phyloP scores from a whole-genome alignment of 92 coral and sea anemone species.

The Bergia puertoricense region DNA sequence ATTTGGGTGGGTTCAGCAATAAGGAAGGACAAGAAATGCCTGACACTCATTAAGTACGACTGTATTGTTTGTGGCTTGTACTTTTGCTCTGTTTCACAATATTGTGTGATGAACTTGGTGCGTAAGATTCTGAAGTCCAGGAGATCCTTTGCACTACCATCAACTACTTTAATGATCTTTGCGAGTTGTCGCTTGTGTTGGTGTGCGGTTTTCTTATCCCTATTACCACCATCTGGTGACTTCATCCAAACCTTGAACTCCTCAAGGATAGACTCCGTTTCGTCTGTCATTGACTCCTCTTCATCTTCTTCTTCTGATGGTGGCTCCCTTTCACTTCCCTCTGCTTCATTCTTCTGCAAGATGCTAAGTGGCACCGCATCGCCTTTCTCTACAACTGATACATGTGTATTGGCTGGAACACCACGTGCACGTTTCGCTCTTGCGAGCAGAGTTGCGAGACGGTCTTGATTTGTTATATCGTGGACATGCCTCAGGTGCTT shows the following conservation, averaged over 20 bases:
- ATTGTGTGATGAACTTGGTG: constrained; percentile 22
- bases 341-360: constrained; percentile 1
- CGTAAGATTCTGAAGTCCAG: constrained; percentile 12
- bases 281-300: background rate
- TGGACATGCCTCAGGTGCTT: constrained; percentile 26
- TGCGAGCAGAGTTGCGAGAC: constrained; percentile 12
- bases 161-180: background rate
- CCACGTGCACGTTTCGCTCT: constrained; percentile 18
- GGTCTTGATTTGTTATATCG: constrained; percentile 1
- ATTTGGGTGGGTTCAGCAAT: no score
- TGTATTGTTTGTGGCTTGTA: background rate
- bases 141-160: constrained; percentile 4
- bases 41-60: no score
- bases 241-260: constrained; percentile 32
- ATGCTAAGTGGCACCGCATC: constrained; percentile 7
- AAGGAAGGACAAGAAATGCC: no score
- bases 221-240: constrained; percentile 38
- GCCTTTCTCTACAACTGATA: constrained; percentile 11
- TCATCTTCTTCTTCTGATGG: constrained; percentile 19
- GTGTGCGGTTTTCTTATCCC: constrained; percentile 2
- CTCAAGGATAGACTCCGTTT: constrained; percentile 24
- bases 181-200: constrained; percentile 26
- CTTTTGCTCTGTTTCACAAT: constrained; percentile 22
- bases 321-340: constrained; percentile 20
- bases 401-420: constrained; percentile 1